Conservation (phyloP, 2,888 invertebrate species). For the Scaptomyza flava region DNA sequence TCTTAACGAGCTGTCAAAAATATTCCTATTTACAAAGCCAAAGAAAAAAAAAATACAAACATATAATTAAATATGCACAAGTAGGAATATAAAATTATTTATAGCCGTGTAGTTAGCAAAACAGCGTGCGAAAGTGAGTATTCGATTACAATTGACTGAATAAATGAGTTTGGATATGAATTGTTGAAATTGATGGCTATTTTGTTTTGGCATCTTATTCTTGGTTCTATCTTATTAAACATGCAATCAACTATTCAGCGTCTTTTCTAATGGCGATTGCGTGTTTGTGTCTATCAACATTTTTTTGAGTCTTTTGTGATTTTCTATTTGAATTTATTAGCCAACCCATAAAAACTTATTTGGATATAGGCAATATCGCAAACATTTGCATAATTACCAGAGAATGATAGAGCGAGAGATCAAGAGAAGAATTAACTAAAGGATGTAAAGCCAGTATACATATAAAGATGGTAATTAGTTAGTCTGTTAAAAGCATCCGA, state of each 20-base stretch:
- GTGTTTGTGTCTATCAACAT: constrained; percentile 53
- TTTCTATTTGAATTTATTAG: constrained; percentile 59
- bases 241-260: constrained; percentile 72
- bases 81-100: constrained; percentile 32
- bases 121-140: constrained; percentile 35
- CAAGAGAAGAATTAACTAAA: constrained; percentile 13
- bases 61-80: constrained; percentile 32
- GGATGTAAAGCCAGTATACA: constrained; percentile 32
- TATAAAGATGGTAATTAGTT: constrained; percentile 20
- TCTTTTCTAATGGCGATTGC: constrained; percentile 57
- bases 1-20: constrained; percentile 34
- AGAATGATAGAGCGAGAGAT: neutral
- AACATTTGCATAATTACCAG: constrained; percentile 63
- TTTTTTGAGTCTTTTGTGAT: constrained; percentile 10
- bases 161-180: constrained; percentile 60
- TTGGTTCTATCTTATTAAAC: constrained; percentile 63
- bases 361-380: constrained; percentile 37
- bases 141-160: constrained; percentile 24
- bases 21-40: neutral
- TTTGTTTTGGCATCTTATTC: constrained; percentile 33
- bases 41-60: constrained; percentile 3
- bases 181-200: constrained; percentile 62
- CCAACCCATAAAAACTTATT: constrained; percentile 9
- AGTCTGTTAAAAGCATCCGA: constrained; percentile 32
- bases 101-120: constrained; percentile 1